A percentile compares a stretch with the other conserved stretches of the same genome.
Evolutionary conservation across 2,113 vertebrate species (phyloP).

Genomic region (Meles meles): DNA sequence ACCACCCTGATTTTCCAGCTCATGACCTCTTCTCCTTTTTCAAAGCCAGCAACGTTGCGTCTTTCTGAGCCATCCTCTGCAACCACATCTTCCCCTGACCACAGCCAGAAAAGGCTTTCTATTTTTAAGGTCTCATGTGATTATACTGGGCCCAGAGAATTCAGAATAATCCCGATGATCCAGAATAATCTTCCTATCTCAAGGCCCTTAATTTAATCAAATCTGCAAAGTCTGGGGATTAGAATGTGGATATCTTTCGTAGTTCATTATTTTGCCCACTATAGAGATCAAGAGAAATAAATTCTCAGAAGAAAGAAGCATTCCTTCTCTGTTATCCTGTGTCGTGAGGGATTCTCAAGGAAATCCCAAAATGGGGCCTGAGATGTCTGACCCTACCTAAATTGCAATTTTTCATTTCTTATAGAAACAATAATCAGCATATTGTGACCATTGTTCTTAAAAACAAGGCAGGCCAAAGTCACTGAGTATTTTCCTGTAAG

Average conservation of each 20-base stretch:
- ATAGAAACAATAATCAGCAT: not conserved
- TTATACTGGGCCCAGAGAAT: not conserved
- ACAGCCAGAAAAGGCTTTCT: not conserved
- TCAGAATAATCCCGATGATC: slow-evolving; percentile 1
- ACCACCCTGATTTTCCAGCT: not conserved
- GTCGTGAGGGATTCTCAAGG: not conserved
- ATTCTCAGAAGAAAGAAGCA: not conserved
- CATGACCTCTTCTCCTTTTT: not conserved
- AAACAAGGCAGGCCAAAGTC: not conserved
- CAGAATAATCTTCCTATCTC: not conserved
- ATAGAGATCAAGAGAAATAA: not conserved
- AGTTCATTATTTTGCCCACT: not conserved
- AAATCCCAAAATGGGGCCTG: not conserved
- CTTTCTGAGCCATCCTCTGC: not conserved
- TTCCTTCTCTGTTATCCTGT: not conserved
- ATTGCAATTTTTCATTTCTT: not conserved
- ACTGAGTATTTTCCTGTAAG: not conserved
- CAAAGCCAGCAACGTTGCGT: not conserved
- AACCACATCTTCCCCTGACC: not conserved
- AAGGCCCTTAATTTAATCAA: not conserved
- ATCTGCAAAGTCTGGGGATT: not conserved
- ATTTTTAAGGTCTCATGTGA: not conserved
- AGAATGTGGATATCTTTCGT: not conserved
- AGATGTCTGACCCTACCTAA: not conserved
- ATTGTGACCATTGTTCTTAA: not conserved